These are phyloP conservation scores for Eristalis pertinax DNA, from an alignment of 2,888 invertebrate genomes.

Conservation along the genomic window DNA sequence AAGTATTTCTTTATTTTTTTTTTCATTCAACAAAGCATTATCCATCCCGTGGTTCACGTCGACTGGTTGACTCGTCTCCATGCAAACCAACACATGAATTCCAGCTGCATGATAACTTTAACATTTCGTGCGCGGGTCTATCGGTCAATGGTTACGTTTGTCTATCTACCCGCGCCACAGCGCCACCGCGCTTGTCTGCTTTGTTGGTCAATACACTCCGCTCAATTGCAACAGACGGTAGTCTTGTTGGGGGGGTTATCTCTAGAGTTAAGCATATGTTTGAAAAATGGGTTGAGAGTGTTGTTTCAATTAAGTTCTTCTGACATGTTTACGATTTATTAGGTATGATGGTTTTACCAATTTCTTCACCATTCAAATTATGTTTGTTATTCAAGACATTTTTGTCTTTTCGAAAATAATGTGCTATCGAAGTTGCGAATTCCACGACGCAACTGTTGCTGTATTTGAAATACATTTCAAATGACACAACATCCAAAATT, in stretches of 20 bases:
- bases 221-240: slow-evolving; percentile 43
- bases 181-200: background rate
- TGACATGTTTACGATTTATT: slow-evolving; percentile 45
- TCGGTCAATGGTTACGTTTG: slow-evolving; percentile 53
- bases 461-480: background rate
- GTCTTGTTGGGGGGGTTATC: slow-evolving; percentile 23
- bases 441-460: background rate
- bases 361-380: slow-evolving; percentile 8
- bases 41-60: background rate
- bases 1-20: background rate
- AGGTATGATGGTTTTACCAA: background rate
- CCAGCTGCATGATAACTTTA: slow-evolving; percentile 50
- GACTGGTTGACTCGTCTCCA: background rate
- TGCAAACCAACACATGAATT: slow-evolving; percentile 25
- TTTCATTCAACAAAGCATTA: background rate
- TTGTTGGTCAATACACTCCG: slow-evolving; percentile 28
- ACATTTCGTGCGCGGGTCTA: slow-evolving; percentile 52
- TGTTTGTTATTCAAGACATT: slow-evolving; percentile 35
- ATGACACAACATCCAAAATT: slow-evolving; percentile 12
- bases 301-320: slow-evolving; percentile 62
- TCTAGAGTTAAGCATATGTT: background rate
- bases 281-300: slow-evolving; percentile 19
- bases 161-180: slow-evolving; percentile 30
- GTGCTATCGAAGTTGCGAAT: background rate
- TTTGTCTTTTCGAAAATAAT: background rate